Evolutionary conservation across 2,113 vertebrate genomes (phyloP), one percentile per base, ranked within the genome.

Genomic region (Erinaceus europaeus): DNA sequence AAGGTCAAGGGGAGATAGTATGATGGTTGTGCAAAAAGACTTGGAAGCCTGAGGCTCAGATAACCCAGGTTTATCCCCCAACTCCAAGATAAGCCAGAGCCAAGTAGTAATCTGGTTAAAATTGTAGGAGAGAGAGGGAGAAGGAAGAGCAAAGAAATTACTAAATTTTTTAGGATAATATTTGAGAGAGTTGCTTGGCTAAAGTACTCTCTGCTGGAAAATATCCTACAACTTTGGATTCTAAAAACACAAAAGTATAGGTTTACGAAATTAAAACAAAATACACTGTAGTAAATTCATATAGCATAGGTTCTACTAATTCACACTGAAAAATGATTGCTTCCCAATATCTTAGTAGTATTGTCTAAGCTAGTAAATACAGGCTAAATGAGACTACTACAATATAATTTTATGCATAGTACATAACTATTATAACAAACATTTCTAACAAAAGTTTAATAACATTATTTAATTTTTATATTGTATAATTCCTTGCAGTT

Each of bases 401-500:
- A 27, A 57, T 20, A 4, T 27, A 57, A 57, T 57, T 9, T 27
- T 83, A 38, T 68, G 1, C 72, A 52, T 0, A 78, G 29, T 34
- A 38, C 50, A 6, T 82, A 71, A 59, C 71, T 79, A 52, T 73
- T 52, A 50, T 4, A 48, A 29, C 65, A 64, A 12, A 82, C n/a
- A 21, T 44, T 62, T 55, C 20, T 55, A 23, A 55, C 9, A n/a
- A n/a, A n/a, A 25, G 20, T 55, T 55, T 55, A 25, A 29, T 27
- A 27, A 10, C 10, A 53, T 53, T 21, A 57, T 29, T 11, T 29
- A 27, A 57, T 27, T 57, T 92, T 84, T 85, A 29, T 84, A 4
- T 78, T 75, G 9, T 73, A 62, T 84, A 40, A 4, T 85, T 93
- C 78, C 17, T 78, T 38, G 48, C 55, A 89, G 25, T 88, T 76